Evolutionary conservation across 2,888 invertebrate genomes (phyloP).

Genomic region (Eupeodes luniger): DNA sequence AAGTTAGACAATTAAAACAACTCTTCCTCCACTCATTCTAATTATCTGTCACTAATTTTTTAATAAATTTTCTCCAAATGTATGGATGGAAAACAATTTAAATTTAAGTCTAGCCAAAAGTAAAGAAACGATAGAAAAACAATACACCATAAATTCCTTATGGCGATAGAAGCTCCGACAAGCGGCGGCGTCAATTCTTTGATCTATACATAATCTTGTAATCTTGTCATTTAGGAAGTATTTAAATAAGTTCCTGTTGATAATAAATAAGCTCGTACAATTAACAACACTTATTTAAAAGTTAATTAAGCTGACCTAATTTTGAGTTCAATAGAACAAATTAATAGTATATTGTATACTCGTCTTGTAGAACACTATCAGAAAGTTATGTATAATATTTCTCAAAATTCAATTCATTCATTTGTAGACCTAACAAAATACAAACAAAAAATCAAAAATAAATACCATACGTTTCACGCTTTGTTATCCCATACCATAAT

Average conservation of each 20-base stretch:
- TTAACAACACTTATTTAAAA: neutral
- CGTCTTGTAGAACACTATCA: neutral
- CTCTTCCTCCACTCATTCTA: too few species aligned
- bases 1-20: too few species aligned
- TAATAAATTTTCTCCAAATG: too few species aligned
- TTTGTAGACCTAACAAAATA: neutral
- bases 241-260: neutral
- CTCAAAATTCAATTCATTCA: conserved; percentile 11
- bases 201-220: neutral
- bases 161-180: too few species aligned
- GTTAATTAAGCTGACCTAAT: neutral
- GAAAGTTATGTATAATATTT: neutral
- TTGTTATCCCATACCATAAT: neutral
- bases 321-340: conserved; percentile 12
- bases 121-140: too few species aligned
- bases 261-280: neutral
- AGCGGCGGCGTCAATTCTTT: neutral
- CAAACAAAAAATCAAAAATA: neutral
- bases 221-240: neutral
- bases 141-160: too few species aligned
- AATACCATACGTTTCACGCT: neutral
- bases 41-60: too few species aligned
- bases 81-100: too few species aligned
- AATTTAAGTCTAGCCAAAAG: too few species aligned
- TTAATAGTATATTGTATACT: neutral